Evolutionary conservation across 2,797 vertebrate species (phyloP).

Genomic region (Karalla daura): DNA sequence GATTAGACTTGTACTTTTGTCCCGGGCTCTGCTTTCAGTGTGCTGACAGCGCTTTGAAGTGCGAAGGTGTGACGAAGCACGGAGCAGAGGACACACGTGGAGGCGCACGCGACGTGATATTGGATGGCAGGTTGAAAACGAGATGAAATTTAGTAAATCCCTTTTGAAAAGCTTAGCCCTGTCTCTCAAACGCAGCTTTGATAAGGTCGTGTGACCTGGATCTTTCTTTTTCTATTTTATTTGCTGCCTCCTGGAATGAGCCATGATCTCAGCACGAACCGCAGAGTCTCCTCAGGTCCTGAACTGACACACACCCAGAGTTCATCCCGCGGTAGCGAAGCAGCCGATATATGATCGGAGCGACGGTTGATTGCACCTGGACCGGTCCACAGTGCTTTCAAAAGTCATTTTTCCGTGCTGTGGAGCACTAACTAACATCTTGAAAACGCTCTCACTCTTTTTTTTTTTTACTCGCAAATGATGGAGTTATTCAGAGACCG

Average conservation of each 20-base stretch:
- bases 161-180: conserved; percentile 48
- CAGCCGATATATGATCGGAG: conserved; percentile 58
- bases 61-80: conserved; percentile 56
- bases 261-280: conserved; percentile 41
- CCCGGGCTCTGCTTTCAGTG: conserved; percentile 44
- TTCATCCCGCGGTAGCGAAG: conserved; percentile 47
- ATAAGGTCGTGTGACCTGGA: conserved; percentile 43
- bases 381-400: conserved; percentile 37
- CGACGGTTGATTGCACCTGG: conserved; percentile 64
- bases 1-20: conserved; percentile 59
- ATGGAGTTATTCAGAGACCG: conserved; percentile 54
- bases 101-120: conserved; percentile 24
- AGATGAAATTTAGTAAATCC: conserved; percentile 43
- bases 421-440: conserved; percentile 57
- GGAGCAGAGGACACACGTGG: conserved; percentile 19
- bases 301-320: conserved; percentile 41
- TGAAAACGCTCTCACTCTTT: conserved; percentile 53
- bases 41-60: conserved; percentile 65
- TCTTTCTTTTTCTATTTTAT: conserved; percentile 23
- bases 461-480: conserved; percentile 8
- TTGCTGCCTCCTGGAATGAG: conserved; percentile 32
- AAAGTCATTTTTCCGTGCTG: conserved; percentile 70
- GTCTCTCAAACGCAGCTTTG: conserved; percentile 20
- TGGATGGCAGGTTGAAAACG: conserved; percentile 20
- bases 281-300: conserved; percentile 36